Percentiles rank a stretch among this genome's conserved stretches.
Evolutionary conservation across 2,113 vertebrate species (phyloP).

Genomic region (Ictalurus punctatus): DNA sequence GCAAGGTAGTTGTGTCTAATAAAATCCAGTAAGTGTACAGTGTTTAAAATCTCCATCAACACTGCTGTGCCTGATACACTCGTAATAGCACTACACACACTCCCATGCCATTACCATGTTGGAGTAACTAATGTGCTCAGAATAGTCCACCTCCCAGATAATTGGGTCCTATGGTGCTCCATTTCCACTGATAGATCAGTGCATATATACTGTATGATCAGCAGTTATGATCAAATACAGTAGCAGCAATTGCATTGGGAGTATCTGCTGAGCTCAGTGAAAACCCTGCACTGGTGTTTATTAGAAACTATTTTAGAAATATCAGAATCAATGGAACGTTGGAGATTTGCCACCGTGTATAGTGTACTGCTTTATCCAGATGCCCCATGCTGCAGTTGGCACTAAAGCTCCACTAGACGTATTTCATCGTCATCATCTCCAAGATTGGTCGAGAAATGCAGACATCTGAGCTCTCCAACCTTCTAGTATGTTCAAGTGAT

Average conservation of each 20-base stretch:
- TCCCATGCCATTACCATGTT: not conserved
- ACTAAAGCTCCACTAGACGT: not conserved
- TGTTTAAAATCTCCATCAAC: not conserved
- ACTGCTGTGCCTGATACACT: not conserved
- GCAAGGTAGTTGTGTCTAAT: not conserved
- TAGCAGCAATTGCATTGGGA: not conserved
- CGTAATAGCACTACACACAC: not conserved
- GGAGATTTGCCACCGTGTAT: not conserved
- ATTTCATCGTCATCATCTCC: not conserved
- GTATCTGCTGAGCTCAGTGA: constrained; percentile 1
- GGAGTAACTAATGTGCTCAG: not conserved
- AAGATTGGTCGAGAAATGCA: not conserved
- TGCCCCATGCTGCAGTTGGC: not conserved
- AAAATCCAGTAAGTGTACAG: not conserved
- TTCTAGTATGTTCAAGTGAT: not conserved
- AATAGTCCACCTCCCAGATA: not conserved
- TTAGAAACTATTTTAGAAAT: not conserved
- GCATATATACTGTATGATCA: not conserved
- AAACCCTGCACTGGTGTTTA: not conserved
- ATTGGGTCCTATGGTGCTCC: not conserved
- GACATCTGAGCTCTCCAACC: not conserved
- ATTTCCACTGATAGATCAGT: not conserved
- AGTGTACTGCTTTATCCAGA: not conserved
- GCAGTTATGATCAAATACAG: not conserved
- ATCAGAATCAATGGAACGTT: not conserved